These are phyloP conservation scores for Teleogryllus oceanicus DNA, from an alignment of 2,888 invertebrate species.

Conservation along the genomic window DNA sequence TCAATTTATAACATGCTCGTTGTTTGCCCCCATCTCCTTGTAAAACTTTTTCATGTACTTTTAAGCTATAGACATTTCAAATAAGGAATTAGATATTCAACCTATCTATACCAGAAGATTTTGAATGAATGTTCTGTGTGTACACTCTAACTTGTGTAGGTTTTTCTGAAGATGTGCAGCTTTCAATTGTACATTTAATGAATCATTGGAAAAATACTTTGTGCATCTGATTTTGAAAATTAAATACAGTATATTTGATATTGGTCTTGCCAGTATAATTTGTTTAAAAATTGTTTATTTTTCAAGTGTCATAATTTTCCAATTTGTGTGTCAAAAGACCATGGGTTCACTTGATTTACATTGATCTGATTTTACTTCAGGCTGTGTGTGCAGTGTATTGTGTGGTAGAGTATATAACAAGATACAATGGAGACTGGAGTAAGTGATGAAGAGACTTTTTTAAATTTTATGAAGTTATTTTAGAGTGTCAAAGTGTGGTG, in stretches of 20 bases:
- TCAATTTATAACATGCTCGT: not conserved
- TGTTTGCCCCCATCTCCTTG: not conserved
- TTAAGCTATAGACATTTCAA: not conserved
- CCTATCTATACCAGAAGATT: not conserved
- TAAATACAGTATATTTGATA: not conserved
- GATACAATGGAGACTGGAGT: not conserved
- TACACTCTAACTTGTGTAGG: not conserved
- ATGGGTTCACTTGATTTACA: not conserved
- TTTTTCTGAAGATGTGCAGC: constrained; percentile 10
- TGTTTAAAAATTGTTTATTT: not conserved
- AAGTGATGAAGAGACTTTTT: not conserved
- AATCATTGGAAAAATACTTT: not conserved
- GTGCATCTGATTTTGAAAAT: not conserved
- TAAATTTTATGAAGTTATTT: constrained; percentile 6
- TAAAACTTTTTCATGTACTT: constrained; percentile 9
- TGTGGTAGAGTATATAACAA: not conserved
- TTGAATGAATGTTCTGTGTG: not conserved
- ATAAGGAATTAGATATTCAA: not conserved
- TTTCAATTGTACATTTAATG: constrained; percentile 11
- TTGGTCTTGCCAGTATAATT: not conserved
- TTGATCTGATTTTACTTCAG: constrained; percentile 8
- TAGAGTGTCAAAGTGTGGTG: not conserved
- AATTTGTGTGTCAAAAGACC: not conserved
- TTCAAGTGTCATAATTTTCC: not conserved
- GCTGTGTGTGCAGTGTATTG: constrained; percentile 18